Evolutionary conservation across 1,140 invertebrate species (phyloP), one percentile per base, ranked within the genome.

Genomic region (Samia ricini): DNA sequence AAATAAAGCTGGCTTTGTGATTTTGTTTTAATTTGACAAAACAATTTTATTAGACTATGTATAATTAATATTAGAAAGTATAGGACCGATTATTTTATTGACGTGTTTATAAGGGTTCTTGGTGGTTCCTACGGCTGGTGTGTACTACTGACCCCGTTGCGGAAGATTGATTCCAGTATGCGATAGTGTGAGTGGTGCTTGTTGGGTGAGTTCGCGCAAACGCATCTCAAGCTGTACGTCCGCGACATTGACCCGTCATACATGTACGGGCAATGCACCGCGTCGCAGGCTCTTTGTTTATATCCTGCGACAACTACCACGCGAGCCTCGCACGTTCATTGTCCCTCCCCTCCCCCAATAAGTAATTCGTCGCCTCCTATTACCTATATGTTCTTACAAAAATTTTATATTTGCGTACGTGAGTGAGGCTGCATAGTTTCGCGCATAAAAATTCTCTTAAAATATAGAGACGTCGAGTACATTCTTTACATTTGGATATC

Each of bases 201-300:
- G 83, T 83, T 66, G 66, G 72, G 76, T 71, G 77, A 79, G 76
- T 85, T 83, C 75, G 71, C 57, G 76, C 68, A 77, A 75, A 74
- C 75, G 76, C 78, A 81, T 83, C 81, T 73, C 72, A 77, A 79
- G 80, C 76, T 75, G 74, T 69, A 71, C 70, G 82, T 64, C 82
- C 86, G 83, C 87, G 87, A 88, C 87, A 88, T 88, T 89, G 87
- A 89, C 83, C 87, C 78, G 77, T 61, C 78, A 76, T 79, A 76
- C 76, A 77, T 78, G 83, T 77, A 81, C 85, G 87, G 85, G 69
- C 87, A 87, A 87, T 89, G 87, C 87, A 83, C 84, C 71, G 80
- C 83, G 84, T 89, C 78, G 78, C 84, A 87, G 86, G 65, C 83
- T 85, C 83, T 85, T 87, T 87, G 84, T 87, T 89, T 87, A 87